Conservation (phyloP, 2,888 invertebrate species). For the Pammene aurita region DNA sequence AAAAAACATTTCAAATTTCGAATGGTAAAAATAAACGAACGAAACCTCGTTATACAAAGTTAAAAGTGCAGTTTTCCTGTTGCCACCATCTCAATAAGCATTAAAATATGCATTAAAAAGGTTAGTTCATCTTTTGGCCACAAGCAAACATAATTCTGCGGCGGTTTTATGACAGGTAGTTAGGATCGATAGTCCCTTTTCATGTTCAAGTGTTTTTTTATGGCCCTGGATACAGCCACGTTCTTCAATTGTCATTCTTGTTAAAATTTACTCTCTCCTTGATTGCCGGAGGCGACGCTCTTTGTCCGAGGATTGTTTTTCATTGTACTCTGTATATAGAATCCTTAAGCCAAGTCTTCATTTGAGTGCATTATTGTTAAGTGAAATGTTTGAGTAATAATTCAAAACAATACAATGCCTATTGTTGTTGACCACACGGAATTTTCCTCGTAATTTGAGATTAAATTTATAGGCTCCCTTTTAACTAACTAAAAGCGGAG, state of each 20-base stretch:
- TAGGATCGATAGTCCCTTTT: conserved; percentile 26
- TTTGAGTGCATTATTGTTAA: conserved; percentile 14
- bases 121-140: conserved; percentile 5
- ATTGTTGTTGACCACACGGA: conserved; percentile 15
- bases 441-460: conserved; percentile 13
- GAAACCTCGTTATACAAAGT: conserved; percentile 33
- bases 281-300: conserved; percentile 14
- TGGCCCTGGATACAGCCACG: neutral
- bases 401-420: conserved; percentile 14
- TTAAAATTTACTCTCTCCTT: conserved; percentile 22
- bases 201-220: conserved; percentile 19
- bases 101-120: conserved; percentile 9
- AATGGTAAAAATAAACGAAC: conserved; percentile 31
- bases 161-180: conserved; percentile 38
- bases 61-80: conserved; percentile 13
- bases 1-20: conserved; percentile 32
- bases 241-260: conserved; percentile 29
- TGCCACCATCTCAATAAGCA: conserved; percentile 15
- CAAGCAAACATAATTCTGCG: conserved; percentile 18
- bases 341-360: neutral
- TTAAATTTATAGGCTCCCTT: neutral
- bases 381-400: conserved; percentile 18
- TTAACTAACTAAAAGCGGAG: neutral
- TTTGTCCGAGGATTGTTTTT: conserved; percentile 1
- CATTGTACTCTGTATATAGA: neutral